phyloP scores from a whole-genome alignment of 2,888 invertebrate genomes.

The Spisula solida region DNA sequence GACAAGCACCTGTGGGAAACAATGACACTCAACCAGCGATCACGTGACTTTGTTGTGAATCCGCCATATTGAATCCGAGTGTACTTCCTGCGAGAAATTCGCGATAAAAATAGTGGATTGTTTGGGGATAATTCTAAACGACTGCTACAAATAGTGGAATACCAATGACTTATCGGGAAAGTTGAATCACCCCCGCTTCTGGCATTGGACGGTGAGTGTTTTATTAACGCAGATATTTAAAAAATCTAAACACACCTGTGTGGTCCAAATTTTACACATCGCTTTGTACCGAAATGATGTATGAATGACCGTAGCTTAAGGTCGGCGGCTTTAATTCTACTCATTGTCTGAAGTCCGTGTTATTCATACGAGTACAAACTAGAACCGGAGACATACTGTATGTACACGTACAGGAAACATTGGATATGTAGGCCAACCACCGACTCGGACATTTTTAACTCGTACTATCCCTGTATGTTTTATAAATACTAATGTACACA shows the following conservation, averaged over 20 bases:
- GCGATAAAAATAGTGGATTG: constrained; percentile 22
- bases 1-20: constrained; percentile 63
- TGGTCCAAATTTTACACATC: constrained; percentile 44
- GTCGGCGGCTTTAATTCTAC: not conserved
- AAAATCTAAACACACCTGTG: constrained; percentile 71
- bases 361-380: not conserved
- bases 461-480: constrained; percentile 9
- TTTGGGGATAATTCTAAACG: constrained; percentile 5
- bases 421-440: not conserved
- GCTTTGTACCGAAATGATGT: not conserved
- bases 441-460: not conserved
- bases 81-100: constrained; percentile 74
- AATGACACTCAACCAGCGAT: constrained; percentile 59
- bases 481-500: constrained; percentile 1
- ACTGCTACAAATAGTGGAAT: constrained; percentile 1
- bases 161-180: constrained; percentile 51
- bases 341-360: not conserved
- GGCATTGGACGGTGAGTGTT: constrained; percentile 64
- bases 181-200: constrained; percentile 30
- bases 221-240: constrained; percentile 57
- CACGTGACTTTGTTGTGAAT: constrained; percentile 75
- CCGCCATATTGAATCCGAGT: constrained; percentile 79
- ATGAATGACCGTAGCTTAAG: not conserved
- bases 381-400: not conserved
- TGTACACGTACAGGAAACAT: not conserved